phyloP scores from a whole-genome alignment of 2,888 invertebrate genomes.

The Magallana nippona region DNA sequence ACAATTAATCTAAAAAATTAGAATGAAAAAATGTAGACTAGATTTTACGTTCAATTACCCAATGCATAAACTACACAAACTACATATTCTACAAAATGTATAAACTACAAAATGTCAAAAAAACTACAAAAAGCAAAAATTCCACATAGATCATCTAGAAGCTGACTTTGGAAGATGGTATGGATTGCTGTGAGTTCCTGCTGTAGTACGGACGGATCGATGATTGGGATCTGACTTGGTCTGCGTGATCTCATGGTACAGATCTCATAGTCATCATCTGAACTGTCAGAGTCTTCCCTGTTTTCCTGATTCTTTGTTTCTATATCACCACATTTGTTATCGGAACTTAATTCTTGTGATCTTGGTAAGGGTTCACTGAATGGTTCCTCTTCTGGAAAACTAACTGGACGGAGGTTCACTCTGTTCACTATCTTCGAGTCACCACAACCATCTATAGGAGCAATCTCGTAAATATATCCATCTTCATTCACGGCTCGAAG shows the following conservation, averaged over 20 bases:
- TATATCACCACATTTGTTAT: background rate
- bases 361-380: slow-evolving; percentile 6
- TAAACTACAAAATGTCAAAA: background rate
- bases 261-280: slow-evolving; percentile 34
- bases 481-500: background rate
- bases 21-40: background rate
- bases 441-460: slow-evolving; percentile 19
- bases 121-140: slow-evolving; percentile 16
- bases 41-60: background rate
- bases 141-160: background rate
- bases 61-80: background rate
- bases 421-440: slow-evolving; percentile 28
- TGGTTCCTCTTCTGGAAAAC: background rate
- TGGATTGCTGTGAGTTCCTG: slow-evolving; percentile 38
- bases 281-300: slow-evolving; percentile 22
- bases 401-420: slow-evolving; percentile 22
- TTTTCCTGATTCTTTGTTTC: slow-evolving; percentile 1
- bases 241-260: background rate
- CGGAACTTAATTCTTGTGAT: background rate
- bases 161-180: slow-evolving; percentile 36
- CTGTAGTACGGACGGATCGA: slow-evolving; percentile 22
- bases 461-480: slow-evolving; percentile 27
- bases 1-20: background rate
- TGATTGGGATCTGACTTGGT: slow-evolving; percentile 2
- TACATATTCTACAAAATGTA: background rate